phyloP scores from a whole-genome alignment of 2,113 vertebrate species.

The Eurystomus gularis region DNA sequence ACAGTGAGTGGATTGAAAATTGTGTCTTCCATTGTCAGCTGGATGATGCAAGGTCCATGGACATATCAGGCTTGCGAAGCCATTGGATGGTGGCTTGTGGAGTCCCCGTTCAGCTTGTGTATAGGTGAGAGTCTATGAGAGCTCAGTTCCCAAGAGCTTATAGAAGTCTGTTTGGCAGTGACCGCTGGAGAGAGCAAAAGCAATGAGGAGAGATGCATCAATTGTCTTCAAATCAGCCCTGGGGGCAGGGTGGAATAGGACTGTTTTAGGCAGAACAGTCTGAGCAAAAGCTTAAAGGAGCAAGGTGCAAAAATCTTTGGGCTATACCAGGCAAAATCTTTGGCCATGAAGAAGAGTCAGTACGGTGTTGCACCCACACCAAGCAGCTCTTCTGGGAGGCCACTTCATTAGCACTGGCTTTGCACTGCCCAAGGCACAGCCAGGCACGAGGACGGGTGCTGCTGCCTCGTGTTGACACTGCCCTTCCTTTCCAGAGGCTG shows the following conservation, averaged over 20 bases:
- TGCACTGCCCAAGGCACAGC: rapidly evolving
- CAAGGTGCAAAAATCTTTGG: not conserved
- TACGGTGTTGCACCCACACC: not conserved
- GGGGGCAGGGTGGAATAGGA: not conserved
- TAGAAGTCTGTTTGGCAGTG: not conserved
- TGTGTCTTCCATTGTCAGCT: not conserved
- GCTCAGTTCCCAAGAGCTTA: not conserved
- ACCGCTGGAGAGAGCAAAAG: not conserved
- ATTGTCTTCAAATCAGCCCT: not conserved
- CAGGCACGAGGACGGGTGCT: too few species aligned
- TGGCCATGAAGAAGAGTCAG: not conserved
- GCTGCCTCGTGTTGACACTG: rapidly evolving
- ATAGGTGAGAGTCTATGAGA: not conserved
- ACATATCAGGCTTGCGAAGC: not conserved
- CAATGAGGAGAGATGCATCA: not conserved
- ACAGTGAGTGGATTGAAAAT: not conserved
- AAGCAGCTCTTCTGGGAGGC: not conserved
- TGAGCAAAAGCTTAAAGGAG: not conserved
- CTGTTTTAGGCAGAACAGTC: not conserved
- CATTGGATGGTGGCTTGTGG: not conserved
- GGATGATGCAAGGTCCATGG: not conserved
- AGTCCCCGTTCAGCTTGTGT: not conserved
- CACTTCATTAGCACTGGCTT: not conserved
- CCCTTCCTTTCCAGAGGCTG: not conserved
- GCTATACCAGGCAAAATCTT: not conserved